Conservation (phyloP, 2,797 vertebrate species). For the Gadopsis bispinosus region DNA sequence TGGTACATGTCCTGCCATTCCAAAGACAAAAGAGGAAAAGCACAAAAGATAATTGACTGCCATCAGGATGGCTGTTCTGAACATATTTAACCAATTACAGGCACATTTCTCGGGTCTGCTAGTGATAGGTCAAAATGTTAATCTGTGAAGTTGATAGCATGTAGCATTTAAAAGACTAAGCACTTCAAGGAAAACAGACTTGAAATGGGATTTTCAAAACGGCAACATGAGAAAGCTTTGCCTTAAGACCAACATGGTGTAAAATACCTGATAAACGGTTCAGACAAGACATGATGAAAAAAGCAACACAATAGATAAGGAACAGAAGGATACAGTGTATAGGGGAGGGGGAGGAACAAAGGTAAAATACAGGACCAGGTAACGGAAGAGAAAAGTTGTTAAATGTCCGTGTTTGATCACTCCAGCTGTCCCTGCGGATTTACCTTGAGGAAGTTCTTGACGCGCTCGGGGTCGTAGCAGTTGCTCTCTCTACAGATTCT, state of each 20-base stretch:
- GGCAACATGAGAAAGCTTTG: neutral
- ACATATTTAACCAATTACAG: slow-evolving; percentile 55
- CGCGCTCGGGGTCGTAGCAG: slow-evolving; percentile 96
- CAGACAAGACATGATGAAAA: neutral
- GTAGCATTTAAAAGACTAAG: neutral
- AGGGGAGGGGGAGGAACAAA: neutral
- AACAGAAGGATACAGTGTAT: neutral
- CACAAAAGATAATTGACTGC: slow-evolving; percentile 92
- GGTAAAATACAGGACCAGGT: neutral
- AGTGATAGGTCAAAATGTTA: neutral
- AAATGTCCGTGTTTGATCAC: slow-evolving; percentile 20
- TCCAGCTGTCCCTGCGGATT: neutral
- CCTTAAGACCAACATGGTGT: neutral
- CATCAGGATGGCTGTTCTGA: slow-evolving; percentile 82
- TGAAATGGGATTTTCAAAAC: neutral
- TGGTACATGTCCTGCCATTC: slow-evolving; percentile 96
- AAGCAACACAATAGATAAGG: neutral
- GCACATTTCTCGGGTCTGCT: slow-evolving; percentile 16
- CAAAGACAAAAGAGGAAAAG: slow-evolving; percentile 92
- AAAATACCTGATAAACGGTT: neutral
- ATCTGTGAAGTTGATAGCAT: neutral
- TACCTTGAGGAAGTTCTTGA: slow-evolving; percentile 99
- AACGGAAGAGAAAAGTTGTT: neutral
- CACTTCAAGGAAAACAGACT: neutral
- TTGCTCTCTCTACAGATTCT: slow-evolving; percentile 98